Evolutionary conservation across 1,140 invertebrate genomes (phyloP).

Genomic region (Caenorhabditis latens): DNA sequence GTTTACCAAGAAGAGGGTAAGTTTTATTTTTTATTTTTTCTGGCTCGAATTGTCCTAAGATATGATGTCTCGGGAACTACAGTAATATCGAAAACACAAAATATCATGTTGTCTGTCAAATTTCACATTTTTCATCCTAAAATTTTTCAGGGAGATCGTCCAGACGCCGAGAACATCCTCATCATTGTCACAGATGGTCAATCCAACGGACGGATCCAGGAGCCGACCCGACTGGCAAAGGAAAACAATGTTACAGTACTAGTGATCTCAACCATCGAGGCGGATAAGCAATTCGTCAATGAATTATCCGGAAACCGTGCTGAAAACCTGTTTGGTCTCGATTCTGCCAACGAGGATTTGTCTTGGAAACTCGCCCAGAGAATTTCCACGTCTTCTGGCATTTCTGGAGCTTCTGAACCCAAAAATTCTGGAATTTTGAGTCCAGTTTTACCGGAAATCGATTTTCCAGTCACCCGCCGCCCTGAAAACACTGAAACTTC

Average conservation of each 20-base stretch:
- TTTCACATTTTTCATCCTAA: neutral
- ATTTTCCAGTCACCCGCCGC: neutral
- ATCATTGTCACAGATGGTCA: constrained; percentile 71
- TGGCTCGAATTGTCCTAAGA: too few species aligned
- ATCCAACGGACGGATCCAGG: constrained; percentile 68
- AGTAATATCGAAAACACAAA: too few species aligned
- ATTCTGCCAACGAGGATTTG: constrained; percentile 59
- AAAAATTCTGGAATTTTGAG: neutral
- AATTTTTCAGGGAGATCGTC: constrained; percentile 69
- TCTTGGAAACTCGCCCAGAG: constrained; percentile 65
- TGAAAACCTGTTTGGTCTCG: constrained; percentile 70
- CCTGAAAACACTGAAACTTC: constrained; percentile 31
- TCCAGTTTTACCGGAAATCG: neutral
- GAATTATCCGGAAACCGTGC: constrained; percentile 61
- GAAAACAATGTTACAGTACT: constrained; percentile 69
- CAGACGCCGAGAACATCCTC: constrained; percentile 71
- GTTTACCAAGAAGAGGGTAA: constrained; percentile 71
- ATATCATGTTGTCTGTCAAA: too few species aligned
- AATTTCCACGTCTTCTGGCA: constrained; percentile 60
- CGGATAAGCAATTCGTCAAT: constrained; percentile 65
- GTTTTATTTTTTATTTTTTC: constrained; percentile 28
- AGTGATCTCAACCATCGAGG: constrained; percentile 71
- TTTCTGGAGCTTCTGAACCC: neutral
- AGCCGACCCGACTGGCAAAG: constrained; percentile 65
- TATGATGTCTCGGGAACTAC: too few species aligned